Evolutionary conservation across 2,113 vertebrate genomes (phyloP).

Genomic region (Felis catus): DNA sequence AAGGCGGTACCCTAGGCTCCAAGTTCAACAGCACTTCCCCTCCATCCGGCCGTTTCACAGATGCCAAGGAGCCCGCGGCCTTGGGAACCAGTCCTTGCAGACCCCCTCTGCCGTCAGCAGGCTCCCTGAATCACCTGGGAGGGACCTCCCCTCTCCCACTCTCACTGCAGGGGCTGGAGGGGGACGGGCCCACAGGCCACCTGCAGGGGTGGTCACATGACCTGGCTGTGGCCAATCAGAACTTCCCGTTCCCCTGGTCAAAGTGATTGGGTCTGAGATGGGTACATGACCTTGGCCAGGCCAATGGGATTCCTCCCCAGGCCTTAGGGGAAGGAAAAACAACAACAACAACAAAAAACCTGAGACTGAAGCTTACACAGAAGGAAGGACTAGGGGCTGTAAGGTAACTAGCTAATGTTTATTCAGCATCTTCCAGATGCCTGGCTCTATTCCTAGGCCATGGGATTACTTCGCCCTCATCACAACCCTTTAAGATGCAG

Average conservation of each 20-base stretch:
- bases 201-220: fast-evolving
- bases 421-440: background rate
- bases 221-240: background rate
- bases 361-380: background rate
- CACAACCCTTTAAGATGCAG: background rate
- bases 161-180: background rate
- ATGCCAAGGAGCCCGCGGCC: no score
- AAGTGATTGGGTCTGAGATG: background rate
- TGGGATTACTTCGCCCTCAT: background rate
- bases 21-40: background rate
- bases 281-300: background rate
- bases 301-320: background rate
- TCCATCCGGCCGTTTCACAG: background rate
- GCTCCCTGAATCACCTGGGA: background rate
- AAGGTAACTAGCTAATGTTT: no score
- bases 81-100: fast-evolving
- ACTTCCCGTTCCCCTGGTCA: no score
- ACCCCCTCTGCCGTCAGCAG: fast-evolving
- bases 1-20: background rate
- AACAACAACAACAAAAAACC: background rate
- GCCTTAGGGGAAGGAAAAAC: background rate
- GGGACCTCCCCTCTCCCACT: background rate
- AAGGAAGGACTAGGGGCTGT: background rate
- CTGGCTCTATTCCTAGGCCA: no score
- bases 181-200: fast-evolving